These are phyloP conservation scores for Abscondita cerata DNA, from an alignment of 2,888 invertebrate species.

Conservation along the genomic window DNA sequence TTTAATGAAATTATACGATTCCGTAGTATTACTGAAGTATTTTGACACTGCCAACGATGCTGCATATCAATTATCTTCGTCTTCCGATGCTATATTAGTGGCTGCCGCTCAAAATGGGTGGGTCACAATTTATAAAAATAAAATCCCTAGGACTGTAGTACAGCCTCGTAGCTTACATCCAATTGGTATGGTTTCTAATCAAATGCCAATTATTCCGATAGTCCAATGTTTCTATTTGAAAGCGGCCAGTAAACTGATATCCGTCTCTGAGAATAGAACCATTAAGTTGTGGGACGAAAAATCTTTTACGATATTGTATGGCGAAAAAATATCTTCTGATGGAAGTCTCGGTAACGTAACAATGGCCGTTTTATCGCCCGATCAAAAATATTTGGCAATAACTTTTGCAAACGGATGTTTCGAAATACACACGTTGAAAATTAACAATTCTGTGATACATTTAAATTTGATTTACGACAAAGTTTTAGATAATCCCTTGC, in stretches of 20 bases:
- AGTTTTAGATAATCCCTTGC: conserved; percentile 37
- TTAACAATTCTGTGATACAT: conserved; percentile 14
- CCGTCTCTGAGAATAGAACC: conserved; percentile 35
- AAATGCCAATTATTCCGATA: conserved; percentile 31
- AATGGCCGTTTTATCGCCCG: conserved; percentile 36
- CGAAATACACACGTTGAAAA: conserved; percentile 31
- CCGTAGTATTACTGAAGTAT: conserved; percentile 43
- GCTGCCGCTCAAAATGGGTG: conserved; percentile 33
- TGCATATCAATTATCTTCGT: background rate
- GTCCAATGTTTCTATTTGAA: conserved; percentile 37
- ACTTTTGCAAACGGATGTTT: conserved; percentile 41
- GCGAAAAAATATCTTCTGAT: conserved; percentile 29
- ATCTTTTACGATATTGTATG: conserved; percentile 27
- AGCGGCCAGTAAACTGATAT: conserved; percentile 22
- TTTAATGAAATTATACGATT: conserved; percentile 40
- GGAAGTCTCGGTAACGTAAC: conserved; percentile 31
- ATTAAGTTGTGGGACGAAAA: conserved; percentile 39
- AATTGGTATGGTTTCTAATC: conserved; percentile 7
- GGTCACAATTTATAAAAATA: conserved; percentile 27
- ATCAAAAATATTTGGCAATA: conserved; percentile 40
- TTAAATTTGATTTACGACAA: conserved; percentile 24
- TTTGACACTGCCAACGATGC: conserved; percentile 33
- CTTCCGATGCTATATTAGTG: conserved; percentile 19
- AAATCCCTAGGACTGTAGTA: conserved; percentile 19
- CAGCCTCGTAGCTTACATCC: conserved; percentile 17